Conservation (phyloP, 2,113 vertebrate genomes). For the Atherinomorus stipes region DNA sequence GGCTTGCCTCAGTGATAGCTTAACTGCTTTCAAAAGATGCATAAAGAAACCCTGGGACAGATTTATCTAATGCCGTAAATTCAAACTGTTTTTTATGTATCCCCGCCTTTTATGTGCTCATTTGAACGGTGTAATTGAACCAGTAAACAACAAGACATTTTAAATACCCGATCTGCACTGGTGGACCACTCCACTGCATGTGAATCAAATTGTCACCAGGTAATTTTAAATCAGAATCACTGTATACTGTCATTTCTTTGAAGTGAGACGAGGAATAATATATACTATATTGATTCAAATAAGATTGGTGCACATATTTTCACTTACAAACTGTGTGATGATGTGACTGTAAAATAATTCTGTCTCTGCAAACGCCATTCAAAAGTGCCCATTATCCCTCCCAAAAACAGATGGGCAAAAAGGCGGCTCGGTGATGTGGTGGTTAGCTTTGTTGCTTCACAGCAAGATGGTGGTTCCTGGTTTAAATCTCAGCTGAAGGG, state of each 20-base stretch:
- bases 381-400: no score
- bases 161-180: conserved; percentile 61
- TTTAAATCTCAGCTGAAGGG: no score
- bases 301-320: conserved; percentile 10
- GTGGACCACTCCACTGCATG: conserved; percentile 32
- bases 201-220: conserved; percentile 57
- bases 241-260: conserved; percentile 50
- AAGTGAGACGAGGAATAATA: conserved; percentile 17
- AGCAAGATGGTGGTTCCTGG: no score
- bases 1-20: conserved; percentile 67
- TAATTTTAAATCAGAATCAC: conserved; percentile 61
- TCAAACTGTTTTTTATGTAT: conserved; percentile 72
- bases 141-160: conserved; percentile 68
- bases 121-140: conserved; percentile 77
- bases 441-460: no score
- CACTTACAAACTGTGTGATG: neutral
- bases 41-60: conserved; percentile 71
- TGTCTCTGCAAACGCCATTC: no score
- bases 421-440: no score
- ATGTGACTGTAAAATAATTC: conserved; percentile 8
- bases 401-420: no score
- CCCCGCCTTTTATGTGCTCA: conserved; percentile 74
- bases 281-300: conserved; percentile 14
- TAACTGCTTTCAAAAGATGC: conserved; percentile 76
- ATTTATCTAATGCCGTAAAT: conserved; percentile 80